Base-by-base conservation (phyloP, 1,140 invertebrate genomes). In the Onthophagus taurus region DNA sequence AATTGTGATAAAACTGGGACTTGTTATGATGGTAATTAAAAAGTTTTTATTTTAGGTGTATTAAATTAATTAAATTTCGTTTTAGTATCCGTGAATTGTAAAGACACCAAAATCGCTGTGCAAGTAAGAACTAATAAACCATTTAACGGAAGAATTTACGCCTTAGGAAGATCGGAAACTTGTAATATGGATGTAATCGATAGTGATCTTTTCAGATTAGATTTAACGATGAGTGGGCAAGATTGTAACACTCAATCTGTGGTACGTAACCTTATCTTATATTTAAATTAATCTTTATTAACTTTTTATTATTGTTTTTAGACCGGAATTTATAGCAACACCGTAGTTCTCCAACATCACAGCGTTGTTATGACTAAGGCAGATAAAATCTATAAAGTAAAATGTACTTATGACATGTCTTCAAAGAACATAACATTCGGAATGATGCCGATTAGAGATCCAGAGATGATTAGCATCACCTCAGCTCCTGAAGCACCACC, bases 351-450 rank as follows among this genome's bases (percentile, higher is more conserved):
- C 1, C 91, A 95, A 67, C 90, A 94, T 59, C 90, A 95, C 68
- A 93, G 89, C 57, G 89, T 94, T 5, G 90, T 95, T 2, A 92
- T 95, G 86, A 95, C 90, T 8, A 94, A 94, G 68, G 89, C 89
- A 1, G 91, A 95, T 64, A 95, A 95, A 64, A 93, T 94, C 54
- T 95, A 95, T 75, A 93, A 93, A 68, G 87, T 95, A 23, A 90
- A 93, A 59, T 95, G 91, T 60, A 95, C 90, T 0, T 95, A 95
- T 61, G 91, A 95, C 65, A 94, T 94, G 81, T 89, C 88, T 38
- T 91, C 89, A 1, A 89, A 91, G 72, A 95, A 95, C 64, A 92
- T 95, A 46, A 93, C 90, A 7, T 95, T 94, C 69, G 90, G 90
- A 68, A 93, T 94, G 89, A 90, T 94, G 83, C 89, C 90, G 39